Evolutionary conservation across 37 sponge, comb jelly and placozoan species (phyloP).

Genomic region (Agelas oroides): DNA sequence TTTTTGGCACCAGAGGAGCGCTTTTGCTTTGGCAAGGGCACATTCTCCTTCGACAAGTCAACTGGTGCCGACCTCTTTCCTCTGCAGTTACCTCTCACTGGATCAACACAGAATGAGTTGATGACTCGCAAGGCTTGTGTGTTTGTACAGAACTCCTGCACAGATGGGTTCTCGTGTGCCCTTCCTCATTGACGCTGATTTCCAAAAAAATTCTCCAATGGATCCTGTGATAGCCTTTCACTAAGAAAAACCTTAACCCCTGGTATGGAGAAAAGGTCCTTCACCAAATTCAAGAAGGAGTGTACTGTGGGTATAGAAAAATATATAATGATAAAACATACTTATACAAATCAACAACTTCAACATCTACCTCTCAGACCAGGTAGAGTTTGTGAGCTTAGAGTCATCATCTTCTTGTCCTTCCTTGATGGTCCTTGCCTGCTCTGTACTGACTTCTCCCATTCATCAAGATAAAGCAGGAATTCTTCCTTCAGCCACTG

Average conservation of each 20-base stretch:
- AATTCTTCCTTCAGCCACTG: slow-evolving; percentile 49
- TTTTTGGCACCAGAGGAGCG: no score
- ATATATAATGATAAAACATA: background rate
- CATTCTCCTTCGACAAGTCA: background rate
- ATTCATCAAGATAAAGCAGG: background rate
- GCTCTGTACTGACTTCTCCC: slow-evolving; percentile 5
- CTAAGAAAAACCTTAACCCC: slow-evolving; percentile 18
- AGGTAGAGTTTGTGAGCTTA: slow-evolving; percentile 8
- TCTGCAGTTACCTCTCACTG: slow-evolving; percentile 20
- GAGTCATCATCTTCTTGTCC: background rate
- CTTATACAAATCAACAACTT: background rate
- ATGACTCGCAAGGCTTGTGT: slow-evolving; percentile 37
- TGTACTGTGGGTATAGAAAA: background rate
- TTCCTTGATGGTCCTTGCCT: background rate
- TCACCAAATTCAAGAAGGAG: slow-evolving; percentile 30
- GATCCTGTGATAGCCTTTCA: slow-evolving; percentile 31
- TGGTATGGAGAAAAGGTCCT: slow-evolving; percentile 13
- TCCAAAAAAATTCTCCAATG: slow-evolving; percentile 23
- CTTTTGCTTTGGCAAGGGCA: background rate
- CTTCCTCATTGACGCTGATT: background rate
- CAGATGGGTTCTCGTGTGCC: slow-evolving; percentile 10
- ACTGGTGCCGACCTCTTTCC: background rate
- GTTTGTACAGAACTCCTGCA: slow-evolving; percentile 32
- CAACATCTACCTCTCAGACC: slow-evolving; percentile 4
- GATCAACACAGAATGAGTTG: background rate